Evolutionary conservation across 2,888 invertebrate genomes (phyloP).

Genomic region (Adelognathus sp.): DNA sequence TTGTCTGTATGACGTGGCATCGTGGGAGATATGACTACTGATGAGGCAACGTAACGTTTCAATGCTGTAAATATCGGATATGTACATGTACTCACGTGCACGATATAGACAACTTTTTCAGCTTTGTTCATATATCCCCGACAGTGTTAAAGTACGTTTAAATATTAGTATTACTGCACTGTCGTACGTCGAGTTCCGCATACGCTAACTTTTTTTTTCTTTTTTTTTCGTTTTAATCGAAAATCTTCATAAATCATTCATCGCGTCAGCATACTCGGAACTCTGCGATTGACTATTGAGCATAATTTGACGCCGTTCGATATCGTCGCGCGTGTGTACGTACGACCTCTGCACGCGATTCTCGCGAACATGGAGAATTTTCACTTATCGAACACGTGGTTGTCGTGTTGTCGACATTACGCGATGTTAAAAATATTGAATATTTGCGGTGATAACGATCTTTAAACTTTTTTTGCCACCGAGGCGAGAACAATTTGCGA

Average conservation of each 20-base stretch:
- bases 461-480: no score
- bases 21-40: neutral
- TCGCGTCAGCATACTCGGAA: conserved; percentile 21
- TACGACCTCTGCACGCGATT: conserved; percentile 10
- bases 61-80: neutral
- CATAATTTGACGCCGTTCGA: conserved; percentile 33
- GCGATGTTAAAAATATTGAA: neutral
- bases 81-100: neutral
- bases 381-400: neutral
- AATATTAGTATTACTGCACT: conserved; percentile 12
- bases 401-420: no score
- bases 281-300: conserved; percentile 1
- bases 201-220: conserved; percentile 21
- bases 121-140: neutral
- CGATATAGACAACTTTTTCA: neutral
- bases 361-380: neutral
- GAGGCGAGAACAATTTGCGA: no score
- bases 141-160: neutral
- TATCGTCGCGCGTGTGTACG: neutral
- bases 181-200: conserved; percentile 9
- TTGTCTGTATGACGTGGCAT: neutral
- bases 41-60: neutral
- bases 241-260: conserved; percentile 42
- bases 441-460: no score
- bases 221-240: no score